Base-by-base conservation (phyloP, 2,797 vertebrate genomes). In the Lepus townsendii region DNA sequence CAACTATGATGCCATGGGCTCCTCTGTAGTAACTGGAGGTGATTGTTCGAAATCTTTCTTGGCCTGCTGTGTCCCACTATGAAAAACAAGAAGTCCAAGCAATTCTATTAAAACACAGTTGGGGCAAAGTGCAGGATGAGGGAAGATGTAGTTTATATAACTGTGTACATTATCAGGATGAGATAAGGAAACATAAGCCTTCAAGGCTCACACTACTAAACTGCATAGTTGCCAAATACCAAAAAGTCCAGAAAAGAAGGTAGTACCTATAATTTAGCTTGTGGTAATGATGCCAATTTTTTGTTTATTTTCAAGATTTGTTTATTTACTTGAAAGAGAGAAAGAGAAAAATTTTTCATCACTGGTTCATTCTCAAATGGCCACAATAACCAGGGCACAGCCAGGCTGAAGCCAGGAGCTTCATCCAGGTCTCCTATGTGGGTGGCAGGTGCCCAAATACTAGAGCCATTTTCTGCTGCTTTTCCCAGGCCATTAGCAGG, bases 1-100 rank as follows among this genome's bases (percentile, higher is more conserved):
- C 99, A 93, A 99, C 99, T 97, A 99, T 99, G 99, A 99, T 99
- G 97, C 99, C 99, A 90, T 99, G 99, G 96, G 99, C 99, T 69
- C 99, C 99, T 99, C 99, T 99, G 99, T 99, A 99, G 98, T 99
- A 99, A 98, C 99, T 99, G 98, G 99, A 99, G 72, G 99, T 99
- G 98, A 99, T 99, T 65, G 99, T 99, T 96, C 99, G 99, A 98
- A 99, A 99, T 98, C 99, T 98, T 98, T 99, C 99, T 98, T 99
- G 99, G 84, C 99, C 99, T 3, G 99, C 99, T 12, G 99, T 99
- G 97, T 99, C 99, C 99, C 99, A 99, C 99, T 99, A 97, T 96
- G 96, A 50, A 24, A 92, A 97, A 94, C 71, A 95, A 95, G 69
- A 95, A 94, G 96, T 62, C 60, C 88, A 97, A 92, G 93, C 78